A percentile compares a stretch with the other conserved stretches of the same genome.
Conservation (phyloP, 2,888 invertebrate species). For the Pherbina coryleti region DNA sequence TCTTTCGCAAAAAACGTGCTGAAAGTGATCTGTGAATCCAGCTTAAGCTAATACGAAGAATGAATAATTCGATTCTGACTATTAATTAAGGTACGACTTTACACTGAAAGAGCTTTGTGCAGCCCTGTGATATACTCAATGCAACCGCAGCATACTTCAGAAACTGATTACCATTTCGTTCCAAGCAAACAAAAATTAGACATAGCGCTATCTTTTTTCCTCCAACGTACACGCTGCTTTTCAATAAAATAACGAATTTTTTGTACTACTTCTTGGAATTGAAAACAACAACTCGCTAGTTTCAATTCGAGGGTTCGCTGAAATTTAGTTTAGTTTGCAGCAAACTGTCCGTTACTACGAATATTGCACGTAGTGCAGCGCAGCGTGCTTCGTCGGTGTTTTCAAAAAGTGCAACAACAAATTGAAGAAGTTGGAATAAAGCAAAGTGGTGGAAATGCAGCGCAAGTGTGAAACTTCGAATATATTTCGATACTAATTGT, state of each 20-base stretch:
- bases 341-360: conserved; percentile 5
- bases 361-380: neutral
- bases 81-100: neutral
- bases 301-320: neutral
- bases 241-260: neutral
- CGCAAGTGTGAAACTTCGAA: neutral
- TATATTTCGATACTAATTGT: neutral
- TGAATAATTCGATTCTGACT: too few relatives aligned
- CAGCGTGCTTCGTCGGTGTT: neutral
- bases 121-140: neutral
- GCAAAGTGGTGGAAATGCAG: neutral
- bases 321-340: conserved; percentile 21
- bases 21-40: too few relatives aligned
- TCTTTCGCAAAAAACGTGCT: too few relatives aligned
- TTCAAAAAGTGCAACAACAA: neutral
- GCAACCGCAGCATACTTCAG: neutral
- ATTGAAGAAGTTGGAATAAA: conserved; percentile 5
- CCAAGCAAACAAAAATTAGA: neutral
- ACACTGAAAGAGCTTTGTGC: too few relatives aligned
- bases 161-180: neutral
- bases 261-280: neutral
- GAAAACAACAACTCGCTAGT: conserved; percentile 18
- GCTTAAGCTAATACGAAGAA: too few relatives aligned
- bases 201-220: neutral
- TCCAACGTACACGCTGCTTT: neutral